A percentile compares a stretch with the other conserved stretches of the same genome.
phyloP scores from a whole-genome alignment of 2,797 vertebrate genomes.

The Clarias pachynema region DNA sequence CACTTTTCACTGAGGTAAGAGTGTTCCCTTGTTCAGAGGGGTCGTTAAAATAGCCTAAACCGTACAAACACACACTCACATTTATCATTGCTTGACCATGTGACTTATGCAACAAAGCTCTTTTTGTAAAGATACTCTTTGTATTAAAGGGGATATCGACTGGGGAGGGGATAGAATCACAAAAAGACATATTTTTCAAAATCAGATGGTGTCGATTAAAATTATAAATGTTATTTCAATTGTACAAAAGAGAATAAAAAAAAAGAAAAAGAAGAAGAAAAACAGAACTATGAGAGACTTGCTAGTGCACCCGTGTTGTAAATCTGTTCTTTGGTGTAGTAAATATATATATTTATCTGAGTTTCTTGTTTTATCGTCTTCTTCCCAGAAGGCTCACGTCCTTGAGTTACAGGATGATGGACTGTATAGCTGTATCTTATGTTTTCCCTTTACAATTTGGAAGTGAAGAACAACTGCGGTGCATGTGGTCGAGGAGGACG shows the following conservation, averaged over 20 bases:
- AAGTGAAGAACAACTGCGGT: constrained; percentile 12
- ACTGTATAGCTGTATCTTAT: constrained; percentile 36
- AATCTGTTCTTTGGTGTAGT: constrained; percentile 85
- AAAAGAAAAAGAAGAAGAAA: constrained; percentile 30
- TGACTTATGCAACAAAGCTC: constrained; percentile 71
- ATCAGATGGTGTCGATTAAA: constrained; percentile 80
- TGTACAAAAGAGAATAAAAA: constrained; percentile 50
- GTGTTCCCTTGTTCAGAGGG: constrained; percentile 28
- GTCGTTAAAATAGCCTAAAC: constrained; percentile 39
- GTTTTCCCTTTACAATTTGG: constrained; percentile 35
- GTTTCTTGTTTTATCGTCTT: constrained; percentile 75
- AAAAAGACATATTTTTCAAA: constrained; percentile 80
- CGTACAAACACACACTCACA: constrained; percentile 29
- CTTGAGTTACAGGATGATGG: constrained; percentile 29
- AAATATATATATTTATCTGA: constrained; percentile 79
- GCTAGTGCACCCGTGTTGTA: constrained; percentile 87
- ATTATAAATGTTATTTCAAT: constrained; percentile 58
- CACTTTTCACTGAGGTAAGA: constrained; percentile 44
- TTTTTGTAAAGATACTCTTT: constrained; percentile 67
- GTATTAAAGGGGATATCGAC: constrained; percentile 53
- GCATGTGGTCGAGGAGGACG: constrained; percentile 36
- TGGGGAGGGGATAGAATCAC: constrained; percentile 50
- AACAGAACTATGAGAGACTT: constrained; percentile 52
- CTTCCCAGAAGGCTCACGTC: constrained; percentile 72
- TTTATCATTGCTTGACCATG: constrained; percentile 61